Base-by-base conservation (phyloP, 1,140 invertebrate species). In the Drosophila watanabei region DNA sequence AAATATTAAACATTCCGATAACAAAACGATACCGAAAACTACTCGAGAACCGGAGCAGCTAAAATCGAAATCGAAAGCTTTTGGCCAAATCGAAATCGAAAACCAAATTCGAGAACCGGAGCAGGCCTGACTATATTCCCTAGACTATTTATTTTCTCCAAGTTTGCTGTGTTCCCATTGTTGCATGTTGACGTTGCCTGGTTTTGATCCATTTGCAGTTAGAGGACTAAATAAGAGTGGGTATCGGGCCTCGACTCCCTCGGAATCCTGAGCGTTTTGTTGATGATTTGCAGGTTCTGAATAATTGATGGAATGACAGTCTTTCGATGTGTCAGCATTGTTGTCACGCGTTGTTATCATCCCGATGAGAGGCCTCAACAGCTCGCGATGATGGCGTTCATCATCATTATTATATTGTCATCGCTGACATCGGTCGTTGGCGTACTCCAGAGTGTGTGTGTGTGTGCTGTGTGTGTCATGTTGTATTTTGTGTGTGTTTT, bases 251-350 rank as follows among this genome's bases (percentile, higher is more conserved):
- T 41, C 82, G 71, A 71, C 60, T 75, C 77, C 73, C 68, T 65
- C 5, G 14, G 65, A 79, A 80, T 81, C 72, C 71, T 61, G 61
- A 78, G 54, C 76, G 77, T 65, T 79, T 79, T 79, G 76, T 72
- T 79, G 77, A 79, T 79, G 77, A 79, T 79, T 80, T 80, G 78
- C 78, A 78, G 79, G 76, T 80, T 73, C 52, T 80, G 77, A 90
- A 89, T 89, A 89, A 90, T 85, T 89, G 86, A 89, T 89, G 82
- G 82, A 82, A 86, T 85, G 86, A 90, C 86, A 89, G 85, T 82
- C 70, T 77, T 80, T 86, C 86, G 86, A 89, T 89, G 86, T 89
- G 85, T 89, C 85, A 89, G 85, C 85, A 90, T 85, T 85, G 85
- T 89, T 73, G 59, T 79, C 73, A 80, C 69, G 78, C 64, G 80